phyloP scores from a whole-genome alignment of 2,113 vertebrate species.

The Pungitius pungitius region DNA sequence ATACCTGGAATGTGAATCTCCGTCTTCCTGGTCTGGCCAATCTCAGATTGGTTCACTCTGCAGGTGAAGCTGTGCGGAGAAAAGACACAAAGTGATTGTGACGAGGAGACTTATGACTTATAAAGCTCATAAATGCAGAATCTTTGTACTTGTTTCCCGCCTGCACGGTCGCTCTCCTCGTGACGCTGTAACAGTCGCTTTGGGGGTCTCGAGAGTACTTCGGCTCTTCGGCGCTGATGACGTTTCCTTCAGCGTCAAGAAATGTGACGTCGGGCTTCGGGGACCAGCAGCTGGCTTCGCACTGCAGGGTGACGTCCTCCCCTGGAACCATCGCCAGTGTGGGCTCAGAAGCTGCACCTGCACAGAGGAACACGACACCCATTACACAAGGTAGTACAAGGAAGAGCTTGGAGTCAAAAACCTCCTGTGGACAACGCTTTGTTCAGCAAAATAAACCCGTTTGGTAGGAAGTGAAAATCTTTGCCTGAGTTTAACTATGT shows the following conservation, averaged over 20 bases:
- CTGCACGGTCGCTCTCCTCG: background rate
- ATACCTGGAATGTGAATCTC: slow-evolving; percentile 12
- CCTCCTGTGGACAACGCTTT: background rate
- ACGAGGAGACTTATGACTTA: background rate
- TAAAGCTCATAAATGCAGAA: background rate
- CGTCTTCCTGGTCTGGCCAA: background rate
- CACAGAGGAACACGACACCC: background rate
- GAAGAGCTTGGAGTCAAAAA: background rate
- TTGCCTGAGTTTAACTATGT: background rate
- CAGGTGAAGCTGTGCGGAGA: slow-evolving; percentile 27
- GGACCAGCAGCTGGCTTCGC: background rate
- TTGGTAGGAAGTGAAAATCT: background rate
- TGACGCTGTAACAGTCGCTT: background rate
- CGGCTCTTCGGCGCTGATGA: fast-evolving
- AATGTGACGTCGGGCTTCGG: background rate
- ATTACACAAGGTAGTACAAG: fast-evolving
- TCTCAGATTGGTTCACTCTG: background rate
- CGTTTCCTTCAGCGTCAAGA: fast-evolving
- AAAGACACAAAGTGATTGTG: background rate
- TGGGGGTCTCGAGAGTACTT: fast-evolving
- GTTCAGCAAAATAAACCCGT: background rate
- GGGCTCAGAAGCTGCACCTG: slow-evolving; percentile 13
- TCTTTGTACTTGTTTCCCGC: slow-evolving; percentile 1
- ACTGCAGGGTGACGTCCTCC: background rate
- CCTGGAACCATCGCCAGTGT: background rate